Base-by-base conservation (phyloP, 2,797 vertebrate species). In the Tinamus major region DNA sequence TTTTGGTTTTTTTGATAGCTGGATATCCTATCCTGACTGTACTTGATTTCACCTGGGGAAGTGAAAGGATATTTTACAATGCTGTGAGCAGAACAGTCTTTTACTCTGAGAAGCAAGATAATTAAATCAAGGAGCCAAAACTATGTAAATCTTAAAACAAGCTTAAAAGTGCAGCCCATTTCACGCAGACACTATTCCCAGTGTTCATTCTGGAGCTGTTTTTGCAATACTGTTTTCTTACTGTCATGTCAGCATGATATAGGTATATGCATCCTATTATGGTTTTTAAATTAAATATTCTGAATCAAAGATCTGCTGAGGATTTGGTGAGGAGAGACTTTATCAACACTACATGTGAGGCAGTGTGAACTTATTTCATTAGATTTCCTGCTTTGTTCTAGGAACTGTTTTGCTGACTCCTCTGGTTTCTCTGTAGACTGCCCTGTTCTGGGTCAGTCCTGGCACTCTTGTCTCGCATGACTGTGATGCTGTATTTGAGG, bases 1-100 rank as follows among this genome's bases (percentile, higher is more conserved):
- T 89, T 79, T 83, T n/a, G 14, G 39, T 42, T 51, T 51, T 89
- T 96, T 92, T 85, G 85, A 85, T 94, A 87, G 85, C 90, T 90
- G 85, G 87, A 96, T 90, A 79, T 89, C 95, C 79, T 97, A 72
- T 93, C 96, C 87, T 96, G 95, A 95, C 92, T 94, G 92, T 90
- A 93, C 84, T 95, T 91, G 80, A 91, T 97, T 97, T 97, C 56
- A 51, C 85, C 74, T 80, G 95, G 96, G 72, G 55, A 95, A 87
- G 77, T 58, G 56, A 93, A 93, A 61, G 77, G 37, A 26, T 91
- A 44, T 55, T 92, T 91, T 90, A 88, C 78, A 92, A 77, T 91
- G 56, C 86, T 85, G 85, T 1, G 44, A 70, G 26, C 72, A 61
- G 69, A 95, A 71, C 27, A 74, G 0, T 92, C 78, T 93, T 86